A percentile compares a stretch with the other conserved stretches of the same genome.
phyloP scores from a whole-genome alignment of 1,140 invertebrate genomes.

The Zaprionus capensis region DNA sequence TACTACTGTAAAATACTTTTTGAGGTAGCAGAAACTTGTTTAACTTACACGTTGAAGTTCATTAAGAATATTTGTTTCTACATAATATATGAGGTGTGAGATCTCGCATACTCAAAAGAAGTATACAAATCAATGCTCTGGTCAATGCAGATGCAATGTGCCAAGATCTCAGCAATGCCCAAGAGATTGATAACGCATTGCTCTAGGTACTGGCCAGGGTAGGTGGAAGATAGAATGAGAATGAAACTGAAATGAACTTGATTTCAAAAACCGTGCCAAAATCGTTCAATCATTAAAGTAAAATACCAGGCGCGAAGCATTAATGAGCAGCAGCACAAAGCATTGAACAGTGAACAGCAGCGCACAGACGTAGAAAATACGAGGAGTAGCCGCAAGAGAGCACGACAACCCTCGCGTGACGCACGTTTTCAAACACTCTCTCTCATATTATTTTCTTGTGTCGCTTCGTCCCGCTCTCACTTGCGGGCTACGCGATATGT shows the following conservation, averaged over 20 bases:
- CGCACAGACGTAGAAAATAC: conserved; percentile 21
- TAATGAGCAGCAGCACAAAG: conserved; percentile 24
- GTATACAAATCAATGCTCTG: not conserved
- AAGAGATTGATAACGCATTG: not conserved
- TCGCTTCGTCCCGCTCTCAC: conserved; percentile 43
- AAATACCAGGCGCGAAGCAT: conserved; percentile 59
- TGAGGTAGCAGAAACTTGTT: no score
- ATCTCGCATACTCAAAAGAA: no score
- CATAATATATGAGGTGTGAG: no score
- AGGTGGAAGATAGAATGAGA: conserved; percentile 39
- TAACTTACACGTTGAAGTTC: no score
- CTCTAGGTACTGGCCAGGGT: not conserved
- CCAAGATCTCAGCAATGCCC: not conserved
- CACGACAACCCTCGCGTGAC: conserved; percentile 26
- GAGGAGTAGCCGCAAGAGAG: conserved; percentile 27
- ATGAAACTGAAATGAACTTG: conserved; percentile 60
- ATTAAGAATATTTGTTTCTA: no score
- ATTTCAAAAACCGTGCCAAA: conserved; percentile 79
- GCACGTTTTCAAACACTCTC: conserved; percentile 10
- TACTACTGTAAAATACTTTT: no score
- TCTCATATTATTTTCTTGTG: conserved; percentile 4
- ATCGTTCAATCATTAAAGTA: conserved; percentile 81
- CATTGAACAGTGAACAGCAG: conserved; percentile 60
- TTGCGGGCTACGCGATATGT: not conserved
- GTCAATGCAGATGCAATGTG: not conserved